Percentiles rank a stretch among this genome's conserved stretches.
Evolutionary conservation across 2,797 vertebrate species (phyloP).

Genomic region (Gymnothorax javanicus): DNA sequence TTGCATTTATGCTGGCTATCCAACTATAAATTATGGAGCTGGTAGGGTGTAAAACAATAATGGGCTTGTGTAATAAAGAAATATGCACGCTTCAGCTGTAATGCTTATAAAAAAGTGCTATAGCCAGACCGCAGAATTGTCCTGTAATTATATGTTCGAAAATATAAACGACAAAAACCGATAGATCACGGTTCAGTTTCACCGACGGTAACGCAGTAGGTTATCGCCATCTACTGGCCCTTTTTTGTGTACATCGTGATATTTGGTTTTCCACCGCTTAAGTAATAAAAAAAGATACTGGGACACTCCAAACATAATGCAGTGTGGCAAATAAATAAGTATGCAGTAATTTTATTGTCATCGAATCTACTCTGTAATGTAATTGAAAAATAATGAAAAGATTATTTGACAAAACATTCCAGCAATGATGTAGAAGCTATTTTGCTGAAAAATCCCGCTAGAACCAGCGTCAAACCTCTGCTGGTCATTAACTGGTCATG

Average conservation of each 20-base stretch:
- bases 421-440: background rate
- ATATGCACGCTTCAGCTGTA: background rate
- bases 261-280: background rate
- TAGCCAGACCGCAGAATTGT: background rate
- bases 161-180: background rate
- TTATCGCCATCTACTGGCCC: conserved; percentile 13
- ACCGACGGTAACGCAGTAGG: background rate
- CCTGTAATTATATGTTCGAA: background rate
- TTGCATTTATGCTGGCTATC: background rate
- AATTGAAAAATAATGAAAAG: background rate
- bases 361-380: background rate
- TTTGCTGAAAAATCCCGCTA: no score
- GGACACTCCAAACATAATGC: background rate
- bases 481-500: no score
- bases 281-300: background rate
- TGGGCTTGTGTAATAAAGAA: background rate
- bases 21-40: background rate
- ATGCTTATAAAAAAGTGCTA: background rate
- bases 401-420: background rate
- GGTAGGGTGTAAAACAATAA: background rate
- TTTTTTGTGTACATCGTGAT: background rate
- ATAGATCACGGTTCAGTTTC: background rate
- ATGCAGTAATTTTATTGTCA: background rate
- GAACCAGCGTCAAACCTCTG: no score
- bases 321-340: background rate